Base-by-base conservation (phyloP, 2,113 vertebrate genomes). In the Mionectes macconnelli region DNA sequence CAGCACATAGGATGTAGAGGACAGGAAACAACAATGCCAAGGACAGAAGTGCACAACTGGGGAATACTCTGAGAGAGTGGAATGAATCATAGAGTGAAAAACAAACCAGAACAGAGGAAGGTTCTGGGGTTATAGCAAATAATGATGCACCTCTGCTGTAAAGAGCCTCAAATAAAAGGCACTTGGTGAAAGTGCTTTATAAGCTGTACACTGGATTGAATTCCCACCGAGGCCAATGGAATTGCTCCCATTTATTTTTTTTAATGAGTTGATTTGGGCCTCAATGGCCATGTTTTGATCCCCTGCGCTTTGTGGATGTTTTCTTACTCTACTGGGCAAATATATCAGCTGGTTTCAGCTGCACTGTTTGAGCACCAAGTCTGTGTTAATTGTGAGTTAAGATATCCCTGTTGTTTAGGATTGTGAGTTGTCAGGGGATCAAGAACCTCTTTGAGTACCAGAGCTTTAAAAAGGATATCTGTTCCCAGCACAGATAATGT, bases 61-160 rank as follows among this genome's bases (percentile, higher is more conserved):
- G 87, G 87, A 96, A 90, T 95, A 83, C 8, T 14, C 40, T 24
- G 79, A 80, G 66, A 66, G 70, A 64, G 62, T 52, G 59, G 72
- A 91, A 79, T 96, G 95, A 96, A 91, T 95, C 76, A 77, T 9
- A 35, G 4, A 80, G 70, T 31, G 62, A 68, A 83, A 95, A 95
- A 4, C 86, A 92, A 80, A 75, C 28, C 42, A 53, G 90, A 89
- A 69, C 20, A 53, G 67, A 35, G 56, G 35, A 86, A 89, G 40
- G 70, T 81, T 92, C 77, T 96, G 75, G 77, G 70, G 80, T 92
- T 92, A 74, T 10, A 85, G 64, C 83, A 60, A 90, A 72, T 92
- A 96, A 90, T 52, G 78, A 90, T 93, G 75, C 63, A 39, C 52
- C 47, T 87, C 57, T 93, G 69, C 35, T 85, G 64, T n/a, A 53